A percentile compares a stretch with the other conserved stretches of the same genome.
Conservation (phyloP, 2,113 vertebrate species). For the Vidua chalybeata region DNA sequence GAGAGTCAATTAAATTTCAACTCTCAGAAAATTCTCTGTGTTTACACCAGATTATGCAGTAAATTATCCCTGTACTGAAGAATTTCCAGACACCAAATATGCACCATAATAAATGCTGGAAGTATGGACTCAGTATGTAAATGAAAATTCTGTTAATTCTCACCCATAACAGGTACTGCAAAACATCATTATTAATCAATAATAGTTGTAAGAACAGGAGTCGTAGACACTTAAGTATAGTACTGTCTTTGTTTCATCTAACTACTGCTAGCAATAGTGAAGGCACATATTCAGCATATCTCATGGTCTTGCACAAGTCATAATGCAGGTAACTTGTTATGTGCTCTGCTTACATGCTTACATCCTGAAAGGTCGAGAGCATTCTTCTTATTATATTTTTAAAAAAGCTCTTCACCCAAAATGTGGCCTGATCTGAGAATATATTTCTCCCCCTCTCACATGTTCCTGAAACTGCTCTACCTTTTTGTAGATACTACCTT, state of each 20-base stretch:
- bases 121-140: background rate
- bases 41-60: background rate
- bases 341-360: background rate
- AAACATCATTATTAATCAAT: background rate
- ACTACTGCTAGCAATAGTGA: background rate
- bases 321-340: background rate
- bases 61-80: background rate
- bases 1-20: background rate
- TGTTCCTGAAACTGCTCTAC: background rate
- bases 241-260: background rate
- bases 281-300: accelerated
- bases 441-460: background rate
- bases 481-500: background rate
- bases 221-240: background rate
- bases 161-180: background rate
- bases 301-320: background rate
- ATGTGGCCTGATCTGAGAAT: background rate
- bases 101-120: background rate
- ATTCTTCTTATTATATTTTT: background rate
- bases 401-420: background rate
- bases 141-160: background rate
- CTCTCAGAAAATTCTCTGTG: background rate
- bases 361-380: background rate
- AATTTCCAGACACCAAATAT: background rate
- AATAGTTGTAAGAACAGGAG: background rate